Evolutionary conservation across 2,888 invertebrate genomes (phyloP).

Genomic region (Dendrolimus pini): DNA sequence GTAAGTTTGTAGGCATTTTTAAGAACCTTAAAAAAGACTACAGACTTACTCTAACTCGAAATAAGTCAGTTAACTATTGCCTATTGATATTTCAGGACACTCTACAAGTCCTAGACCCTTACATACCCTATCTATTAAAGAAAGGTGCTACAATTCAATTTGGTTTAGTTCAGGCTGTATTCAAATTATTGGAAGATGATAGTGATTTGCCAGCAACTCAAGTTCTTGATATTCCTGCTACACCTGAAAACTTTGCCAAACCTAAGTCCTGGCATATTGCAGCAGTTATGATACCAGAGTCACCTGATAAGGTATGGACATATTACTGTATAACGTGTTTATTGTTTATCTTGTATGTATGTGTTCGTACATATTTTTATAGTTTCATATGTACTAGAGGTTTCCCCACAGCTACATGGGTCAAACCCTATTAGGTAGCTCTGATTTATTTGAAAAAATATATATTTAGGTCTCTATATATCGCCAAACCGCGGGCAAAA

Average conservation of each 20-base stretch:
- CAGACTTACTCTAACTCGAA: background rate
- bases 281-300: conserved; percentile 48
- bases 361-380: no score
- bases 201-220: conserved; percentile 59
- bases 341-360: background rate
- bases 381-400: background rate
- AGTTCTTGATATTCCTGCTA: conserved; percentile 53
- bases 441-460: no score
- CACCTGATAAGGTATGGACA: conserved; percentile 36
- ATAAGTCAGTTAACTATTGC: background rate
- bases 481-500: no score
- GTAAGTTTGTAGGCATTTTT: no score
- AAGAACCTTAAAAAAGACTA: no score
- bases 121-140: conserved; percentile 46
- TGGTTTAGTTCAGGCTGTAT: conserved; percentile 59
- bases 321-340: background rate
- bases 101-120: conserved; percentile 30
- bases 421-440: background rate
- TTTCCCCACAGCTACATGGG: background rate
- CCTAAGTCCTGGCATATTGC: conserved; percentile 12
- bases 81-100: conserved; percentile 37
- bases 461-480: no score
- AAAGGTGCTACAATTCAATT: conserved; percentile 62
- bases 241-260: conserved; percentile 28
- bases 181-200: conserved; percentile 49